Conservation (phyloP, 2,113 vertebrate species). For the Ramphastos sulfuratus region DNA sequence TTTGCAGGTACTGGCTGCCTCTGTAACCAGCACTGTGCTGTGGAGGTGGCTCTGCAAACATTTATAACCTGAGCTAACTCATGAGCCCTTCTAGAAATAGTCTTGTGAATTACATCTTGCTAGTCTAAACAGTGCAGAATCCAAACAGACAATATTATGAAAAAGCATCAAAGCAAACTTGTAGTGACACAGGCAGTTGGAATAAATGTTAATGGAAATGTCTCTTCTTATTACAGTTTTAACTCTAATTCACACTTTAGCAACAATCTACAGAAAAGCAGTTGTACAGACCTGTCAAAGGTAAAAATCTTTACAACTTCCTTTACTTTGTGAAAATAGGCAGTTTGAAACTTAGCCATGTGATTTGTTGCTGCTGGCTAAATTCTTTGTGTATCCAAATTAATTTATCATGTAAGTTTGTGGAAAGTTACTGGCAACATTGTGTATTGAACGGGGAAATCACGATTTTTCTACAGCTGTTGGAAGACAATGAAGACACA, state of each 20-base stretch:
- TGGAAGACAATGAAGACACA: not conserved
- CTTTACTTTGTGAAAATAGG: slow-evolving; percentile 40
- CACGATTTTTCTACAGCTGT: not conserved
- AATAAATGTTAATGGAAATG: not conserved
- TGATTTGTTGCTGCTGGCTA: slow-evolving; percentile 37
- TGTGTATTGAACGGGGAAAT: slow-evolving; percentile 2
- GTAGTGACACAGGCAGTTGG: not conserved
- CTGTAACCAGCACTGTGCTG: not conserved
- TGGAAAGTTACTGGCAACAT: not conserved
- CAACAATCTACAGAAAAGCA: not conserved
- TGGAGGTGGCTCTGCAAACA: not conserved
- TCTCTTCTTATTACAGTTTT: not conserved
- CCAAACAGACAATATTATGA: not conserved
- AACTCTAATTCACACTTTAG: not conserved
- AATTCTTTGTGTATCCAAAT: slow-evolving; percentile 12
- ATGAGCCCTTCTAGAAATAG: not conserved
- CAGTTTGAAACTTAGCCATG: not conserved
- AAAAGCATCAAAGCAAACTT: not conserved
- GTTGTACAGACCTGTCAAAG: not conserved
- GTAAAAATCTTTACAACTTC: slow-evolving; percentile 20
- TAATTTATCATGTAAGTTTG: not conserved
- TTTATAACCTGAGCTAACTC: not conserved
- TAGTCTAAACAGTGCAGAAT: not conserved
- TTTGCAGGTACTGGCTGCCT: not conserved
- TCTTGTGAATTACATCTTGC: not conserved